Evolutionary conservation across 2,888 invertebrate species (phyloP).

Genomic region (Proisotoma minuta): DNA sequence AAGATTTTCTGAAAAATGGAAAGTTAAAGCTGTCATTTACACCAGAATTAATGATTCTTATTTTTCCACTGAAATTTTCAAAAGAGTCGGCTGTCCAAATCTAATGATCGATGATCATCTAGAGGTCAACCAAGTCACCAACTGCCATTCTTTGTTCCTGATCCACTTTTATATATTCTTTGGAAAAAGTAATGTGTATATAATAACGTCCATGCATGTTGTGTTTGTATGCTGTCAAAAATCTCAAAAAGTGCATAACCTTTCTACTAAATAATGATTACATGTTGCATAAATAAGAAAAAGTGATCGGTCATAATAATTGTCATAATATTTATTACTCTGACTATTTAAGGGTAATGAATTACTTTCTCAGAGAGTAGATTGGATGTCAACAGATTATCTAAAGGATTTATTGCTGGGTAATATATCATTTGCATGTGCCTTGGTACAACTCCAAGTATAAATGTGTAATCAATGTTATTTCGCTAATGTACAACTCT

Average conservation of each 20-base stretch:
- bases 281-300: too few species aligned
- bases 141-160: background rate
- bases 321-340: slow-evolving; percentile 5
- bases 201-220: too few species aligned
- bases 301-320: slow-evolving; percentile 5
- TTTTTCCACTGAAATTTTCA: slow-evolving; percentile 13
- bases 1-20: background rate
- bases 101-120: background rate
- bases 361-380: background rate
- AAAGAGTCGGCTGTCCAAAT: slow-evolving; percentile 5
- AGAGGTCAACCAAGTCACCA: background rate
- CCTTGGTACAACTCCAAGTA: too few species aligned
- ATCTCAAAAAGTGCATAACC: too few species aligned
- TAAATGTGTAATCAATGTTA: too few species aligned
- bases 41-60: slow-evolving; percentile 12
- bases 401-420: background rate
- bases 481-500: too few species aligned
- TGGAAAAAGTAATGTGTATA: too few species aligned
- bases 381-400: background rate
- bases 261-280: too few species aligned
- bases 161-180: background rate
- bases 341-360: background rate
- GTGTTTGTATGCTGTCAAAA: too few species aligned
- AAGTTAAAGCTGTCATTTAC: slow-evolving; percentile 14
- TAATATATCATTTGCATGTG: background rate